Percentiles rank a stretch among this genome's conserved stretches.
Conservation (phyloP, 2,797 vertebrate species). For the Rallus crepitans region DNA sequence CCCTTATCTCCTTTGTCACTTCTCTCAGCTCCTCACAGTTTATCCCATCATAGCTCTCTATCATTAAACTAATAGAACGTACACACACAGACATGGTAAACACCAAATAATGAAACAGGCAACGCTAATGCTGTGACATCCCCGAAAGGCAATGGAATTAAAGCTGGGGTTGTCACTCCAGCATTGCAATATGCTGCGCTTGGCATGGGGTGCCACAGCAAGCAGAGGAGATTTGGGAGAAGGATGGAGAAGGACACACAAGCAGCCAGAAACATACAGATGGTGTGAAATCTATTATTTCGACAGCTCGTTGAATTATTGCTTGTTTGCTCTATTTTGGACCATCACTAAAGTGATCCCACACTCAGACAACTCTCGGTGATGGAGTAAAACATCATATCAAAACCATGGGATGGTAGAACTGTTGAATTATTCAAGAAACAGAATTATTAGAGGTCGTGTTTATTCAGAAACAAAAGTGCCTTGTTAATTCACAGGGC, state of each 20-base stretch:
- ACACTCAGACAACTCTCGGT: background rate
- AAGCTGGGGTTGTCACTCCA: background rate
- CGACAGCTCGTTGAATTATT: background rate
- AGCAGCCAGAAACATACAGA: background rate
- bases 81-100: background rate
- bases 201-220: fast-evolving
- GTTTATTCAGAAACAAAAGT: constrained; percentile 55
- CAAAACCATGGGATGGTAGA: background rate
- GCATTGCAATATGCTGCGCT: fast-evolving
- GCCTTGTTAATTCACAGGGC: constrained; percentile 23
- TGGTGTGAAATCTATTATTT: background rate
- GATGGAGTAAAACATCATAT: background rate
- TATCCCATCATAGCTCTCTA: background rate
- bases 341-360: background rate
- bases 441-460: background rate
- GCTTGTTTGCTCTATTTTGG: constrained; percentile 6
- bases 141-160: background rate
- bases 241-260: background rate
- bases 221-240: background rate
- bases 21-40: background rate
- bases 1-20: background rate
- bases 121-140: background rate
- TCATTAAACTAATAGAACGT: background rate
- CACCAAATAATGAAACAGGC: background rate
- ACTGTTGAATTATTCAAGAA: constrained; percentile 33